Conservation (phyloP, 2,113 vertebrate species). For the Callopanchax toddi region DNA sequence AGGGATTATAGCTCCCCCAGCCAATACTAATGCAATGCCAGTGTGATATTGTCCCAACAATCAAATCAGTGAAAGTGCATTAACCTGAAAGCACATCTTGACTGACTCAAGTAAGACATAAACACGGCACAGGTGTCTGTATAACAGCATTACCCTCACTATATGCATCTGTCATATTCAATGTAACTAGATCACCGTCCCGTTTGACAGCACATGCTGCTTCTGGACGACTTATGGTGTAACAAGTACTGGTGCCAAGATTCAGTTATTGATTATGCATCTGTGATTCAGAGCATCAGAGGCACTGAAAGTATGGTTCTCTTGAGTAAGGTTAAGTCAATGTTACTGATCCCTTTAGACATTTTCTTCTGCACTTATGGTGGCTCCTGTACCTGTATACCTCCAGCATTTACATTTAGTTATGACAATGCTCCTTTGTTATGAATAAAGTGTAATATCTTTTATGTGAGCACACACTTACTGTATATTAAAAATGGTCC, state of each 20-base stretch:
- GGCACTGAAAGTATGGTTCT: conserved; percentile 3
- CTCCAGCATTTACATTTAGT: no score
- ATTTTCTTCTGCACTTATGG: conserved; percentile 2
- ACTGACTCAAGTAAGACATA: conserved; percentile 25
- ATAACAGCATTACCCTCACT: conserved; percentile 23
- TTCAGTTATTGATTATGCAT: conserved; percentile 30
- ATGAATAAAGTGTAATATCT: no score
- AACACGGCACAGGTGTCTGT: conserved; percentile 29
- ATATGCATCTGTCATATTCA: conserved; percentile 31
- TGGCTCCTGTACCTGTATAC: no score
- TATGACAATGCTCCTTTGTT: no score
- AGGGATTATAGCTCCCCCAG: conserved; percentile 8
- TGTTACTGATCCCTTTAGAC: no score
- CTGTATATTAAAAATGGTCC: no score
- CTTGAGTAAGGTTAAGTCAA: conserved; percentile 8
- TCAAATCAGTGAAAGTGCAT: conserved; percentile 26
- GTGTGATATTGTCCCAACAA: conserved; percentile 20
- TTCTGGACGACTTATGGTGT: conserved; percentile 3
- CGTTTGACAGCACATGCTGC: conserved; percentile 6
- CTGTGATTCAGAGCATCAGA: conserved; percentile 18
- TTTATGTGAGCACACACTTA: no score
- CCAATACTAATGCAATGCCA: conserved; percentile 34
- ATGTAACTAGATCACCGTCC: conserved; percentile 38
- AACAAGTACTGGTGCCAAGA: conserved; percentile 35
- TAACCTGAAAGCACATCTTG: conserved; percentile 36